Evolutionary conservation across 2,113 vertebrate species (phyloP).

Genomic region (Ivindomyrus marchei): DNA sequence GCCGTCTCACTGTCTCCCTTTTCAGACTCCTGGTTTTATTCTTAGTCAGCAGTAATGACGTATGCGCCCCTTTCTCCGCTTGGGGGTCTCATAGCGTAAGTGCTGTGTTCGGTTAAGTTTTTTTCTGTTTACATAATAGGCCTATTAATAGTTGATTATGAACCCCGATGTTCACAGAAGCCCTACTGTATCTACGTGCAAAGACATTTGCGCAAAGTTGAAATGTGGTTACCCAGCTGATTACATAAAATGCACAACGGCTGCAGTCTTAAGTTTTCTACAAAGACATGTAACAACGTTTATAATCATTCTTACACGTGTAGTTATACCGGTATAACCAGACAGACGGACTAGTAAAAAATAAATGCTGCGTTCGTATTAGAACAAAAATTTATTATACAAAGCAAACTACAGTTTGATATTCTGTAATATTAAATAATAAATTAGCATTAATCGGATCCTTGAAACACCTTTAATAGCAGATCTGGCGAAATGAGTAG

Average conservation of each 20-base stretch:
- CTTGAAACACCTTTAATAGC: neutral
- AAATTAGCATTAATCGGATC: neutral
- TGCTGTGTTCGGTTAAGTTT: neutral
- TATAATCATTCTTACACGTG: neutral
- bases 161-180: neutral
- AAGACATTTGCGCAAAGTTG: neutral
- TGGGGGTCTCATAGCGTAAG: neutral
- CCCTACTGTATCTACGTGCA: neutral
- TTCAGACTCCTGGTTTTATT: neutral
- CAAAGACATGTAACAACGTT: neutral
- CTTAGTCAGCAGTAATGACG: neutral
- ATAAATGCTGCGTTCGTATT: neutral
- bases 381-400: neutral
- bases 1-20: neutral
- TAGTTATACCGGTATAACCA: neutral
- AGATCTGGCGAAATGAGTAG: neutral
- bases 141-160: neutral
- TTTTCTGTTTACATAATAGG: neutral
- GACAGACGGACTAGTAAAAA: neutral
- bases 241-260: neutral
- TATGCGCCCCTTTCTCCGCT: neutral
- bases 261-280: neutral
- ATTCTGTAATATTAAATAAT: neutral
- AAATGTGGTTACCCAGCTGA: neutral
- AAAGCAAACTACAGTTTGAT: neutral